Conservation (phyloP, 2,888 invertebrate genomes). For the Drosophila fungiperda region DNA sequence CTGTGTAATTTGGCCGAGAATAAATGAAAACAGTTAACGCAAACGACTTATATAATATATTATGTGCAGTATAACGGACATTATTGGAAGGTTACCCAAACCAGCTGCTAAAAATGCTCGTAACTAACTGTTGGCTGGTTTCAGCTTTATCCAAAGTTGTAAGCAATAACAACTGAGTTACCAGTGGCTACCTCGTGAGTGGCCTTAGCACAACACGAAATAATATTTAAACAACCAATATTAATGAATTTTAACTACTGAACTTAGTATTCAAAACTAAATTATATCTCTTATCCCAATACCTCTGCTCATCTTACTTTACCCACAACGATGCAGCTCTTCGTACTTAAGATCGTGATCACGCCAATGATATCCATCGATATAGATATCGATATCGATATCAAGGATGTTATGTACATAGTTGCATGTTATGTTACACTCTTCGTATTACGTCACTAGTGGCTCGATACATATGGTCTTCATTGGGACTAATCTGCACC, state of each 20-base stretch:
- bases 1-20: conserved; percentile 62
- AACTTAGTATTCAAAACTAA: background rate
- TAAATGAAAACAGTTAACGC: conserved; percentile 51
- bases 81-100: background rate
- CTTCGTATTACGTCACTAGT: background rate
- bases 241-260: background rate
- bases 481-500: background rate
- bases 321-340: background rate
- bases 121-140: background rate
- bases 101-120: conserved; percentile 6
- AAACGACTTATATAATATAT: conserved; percentile 51
- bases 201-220: background rate
- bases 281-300: background rate
- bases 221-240: background rate
- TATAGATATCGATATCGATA: background rate
- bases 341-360: background rate
- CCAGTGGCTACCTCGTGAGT: background rate
- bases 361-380: background rate
- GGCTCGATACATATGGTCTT: too few relatives aligned
- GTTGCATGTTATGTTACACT: background rate
- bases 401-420: background rate
- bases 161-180: background rate
- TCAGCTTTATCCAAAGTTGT: conserved; percentile 14
- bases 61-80: conserved; percentile 29
- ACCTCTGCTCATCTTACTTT: background rate